Evolutionary conservation across 2,113 vertebrate species (phyloP).

Genomic region (Eptesicus fuscus): DNA sequence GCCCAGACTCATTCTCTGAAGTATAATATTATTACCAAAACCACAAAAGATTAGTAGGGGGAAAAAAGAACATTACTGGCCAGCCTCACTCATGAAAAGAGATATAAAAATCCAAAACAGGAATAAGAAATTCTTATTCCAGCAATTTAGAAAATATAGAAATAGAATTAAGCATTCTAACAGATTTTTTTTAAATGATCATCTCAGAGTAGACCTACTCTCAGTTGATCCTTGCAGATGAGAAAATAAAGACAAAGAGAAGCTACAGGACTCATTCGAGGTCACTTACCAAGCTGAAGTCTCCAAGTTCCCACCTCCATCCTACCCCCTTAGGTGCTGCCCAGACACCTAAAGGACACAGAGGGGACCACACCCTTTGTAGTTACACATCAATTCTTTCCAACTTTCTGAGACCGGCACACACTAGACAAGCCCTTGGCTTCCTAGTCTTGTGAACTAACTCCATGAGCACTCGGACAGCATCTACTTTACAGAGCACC

Average conservation of each 20-base stretch:
- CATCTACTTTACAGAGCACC: neutral
- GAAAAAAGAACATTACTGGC: neutral
- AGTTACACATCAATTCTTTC: neutral
- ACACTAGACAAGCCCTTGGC: neutral
- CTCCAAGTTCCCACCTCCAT: neutral
- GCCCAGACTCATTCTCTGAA: neutral
- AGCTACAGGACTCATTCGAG: neutral
- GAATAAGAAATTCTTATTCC: neutral
- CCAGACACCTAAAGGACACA: neutral
- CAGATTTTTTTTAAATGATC: neutral
- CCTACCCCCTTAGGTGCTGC: neutral
- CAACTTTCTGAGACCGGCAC: neutral
- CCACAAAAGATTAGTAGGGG: neutral
- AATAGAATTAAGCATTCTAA: neutral
- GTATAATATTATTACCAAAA: conserved; percentile 26
- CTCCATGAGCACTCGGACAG: neutral
- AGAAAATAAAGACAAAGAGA: neutral
- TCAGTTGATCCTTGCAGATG: neutral
- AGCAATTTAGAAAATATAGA: neutral
- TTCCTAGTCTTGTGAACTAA: neutral
- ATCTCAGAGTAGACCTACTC: neutral
- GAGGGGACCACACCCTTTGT: neutral
- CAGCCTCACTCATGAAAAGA: conserved; percentile 14
- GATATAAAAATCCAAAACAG: neutral
- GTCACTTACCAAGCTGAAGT: neutral